Base-by-base conservation (phyloP, 2,113 vertebrate species). In the Lota lota region DNA sequence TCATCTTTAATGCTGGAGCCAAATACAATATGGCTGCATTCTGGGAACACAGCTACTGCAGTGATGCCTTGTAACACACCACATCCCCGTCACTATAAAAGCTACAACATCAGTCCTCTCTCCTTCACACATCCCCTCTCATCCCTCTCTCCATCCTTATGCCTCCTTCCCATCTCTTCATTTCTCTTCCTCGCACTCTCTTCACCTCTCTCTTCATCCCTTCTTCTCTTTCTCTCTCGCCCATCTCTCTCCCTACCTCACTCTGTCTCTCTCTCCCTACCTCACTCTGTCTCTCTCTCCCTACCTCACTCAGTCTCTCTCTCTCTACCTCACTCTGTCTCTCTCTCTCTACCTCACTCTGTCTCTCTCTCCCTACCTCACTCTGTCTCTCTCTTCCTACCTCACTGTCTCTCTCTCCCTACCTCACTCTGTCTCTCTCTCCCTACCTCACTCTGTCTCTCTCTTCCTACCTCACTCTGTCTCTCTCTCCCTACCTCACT, bases 361-460 rank as follows among this genome's bases (percentile, higher is more conserved):
- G 53, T 16, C 53, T 17, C 53, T 56, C 28, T 28, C 28, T 5
- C 28, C 6, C 28, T 5, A 28, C 11, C 54, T 65, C 53, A 17
- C 40, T 47, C 1, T 24, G 74, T 79, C 63, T 24, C 19, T 70
- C 54, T 67, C 47, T 54, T 67, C 53, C 68, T 24, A 67, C 33
- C 59, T 18, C 60, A 24, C 15, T 19, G 8, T 57, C 16, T 19
- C 54, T 57, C 6, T 19, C 18, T 57, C 6, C 1, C 54, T 57
- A n/a, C 7, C 19, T 22, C 4, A 21, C 58, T 21, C 5, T 60
- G 2, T 28, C 24, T 28, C 24, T 4, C 24, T 28, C 24, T 4
- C 24, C 4, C 24, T 2, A 2, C 4, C 24, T 28, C 24, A 2
- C 24, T 28, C 24, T 19, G 6, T 16, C 61, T 17, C 22, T 28